A percentile compares a stretch with the other conserved stretches of the same genome.
Evolutionary conservation across 1,140 invertebrate species (phyloP).

Genomic region (Philotrypesis tridentata): DNA sequence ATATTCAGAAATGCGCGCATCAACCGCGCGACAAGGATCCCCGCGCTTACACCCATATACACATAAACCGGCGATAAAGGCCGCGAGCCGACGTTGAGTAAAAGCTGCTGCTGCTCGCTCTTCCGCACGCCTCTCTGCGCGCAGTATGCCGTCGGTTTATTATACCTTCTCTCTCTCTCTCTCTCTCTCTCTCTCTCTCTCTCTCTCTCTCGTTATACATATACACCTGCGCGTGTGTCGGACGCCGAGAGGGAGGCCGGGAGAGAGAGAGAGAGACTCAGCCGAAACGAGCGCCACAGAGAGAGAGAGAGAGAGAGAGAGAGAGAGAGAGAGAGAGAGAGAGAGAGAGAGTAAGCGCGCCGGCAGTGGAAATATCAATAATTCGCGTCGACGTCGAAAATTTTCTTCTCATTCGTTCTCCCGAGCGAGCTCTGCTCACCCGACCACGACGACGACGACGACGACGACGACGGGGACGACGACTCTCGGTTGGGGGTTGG

Average conservation of each 20-base stretch:
- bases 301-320: not conserved
- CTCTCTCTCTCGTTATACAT: too few relatives aligned
- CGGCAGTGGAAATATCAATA: slow-evolving; percentile 28
- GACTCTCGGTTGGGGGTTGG: too few relatives aligned
- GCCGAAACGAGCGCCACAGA: too few relatives aligned
- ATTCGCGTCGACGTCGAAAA: slow-evolving; percentile 8
- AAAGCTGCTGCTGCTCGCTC: not conserved
- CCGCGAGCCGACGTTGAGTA: not conserved
- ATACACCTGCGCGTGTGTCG: too few relatives aligned
- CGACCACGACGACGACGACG: too few relatives aligned
- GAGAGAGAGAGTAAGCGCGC: not conserved
- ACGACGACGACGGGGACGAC: too few relatives aligned
- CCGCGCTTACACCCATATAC: not conserved
- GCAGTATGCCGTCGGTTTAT: too few relatives aligned
- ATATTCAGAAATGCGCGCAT: too few relatives aligned
- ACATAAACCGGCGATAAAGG: not conserved
- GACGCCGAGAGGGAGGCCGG: not conserved
- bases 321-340: not conserved
- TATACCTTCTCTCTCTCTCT: too few relatives aligned
- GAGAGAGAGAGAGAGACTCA: not conserved
- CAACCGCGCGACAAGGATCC: not conserved
- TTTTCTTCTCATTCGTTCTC: not conserved
- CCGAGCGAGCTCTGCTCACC: not conserved
- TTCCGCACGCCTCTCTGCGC: too few relatives aligned
- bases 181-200: too few relatives aligned